Percentiles rank a stretch among this genome's conserved stretches.
These are phyloP conservation scores for Coryphaenoides rupestris DNA, from an alignment of 2,113 vertebrate genomes.

Conservation along the genomic window DNA sequence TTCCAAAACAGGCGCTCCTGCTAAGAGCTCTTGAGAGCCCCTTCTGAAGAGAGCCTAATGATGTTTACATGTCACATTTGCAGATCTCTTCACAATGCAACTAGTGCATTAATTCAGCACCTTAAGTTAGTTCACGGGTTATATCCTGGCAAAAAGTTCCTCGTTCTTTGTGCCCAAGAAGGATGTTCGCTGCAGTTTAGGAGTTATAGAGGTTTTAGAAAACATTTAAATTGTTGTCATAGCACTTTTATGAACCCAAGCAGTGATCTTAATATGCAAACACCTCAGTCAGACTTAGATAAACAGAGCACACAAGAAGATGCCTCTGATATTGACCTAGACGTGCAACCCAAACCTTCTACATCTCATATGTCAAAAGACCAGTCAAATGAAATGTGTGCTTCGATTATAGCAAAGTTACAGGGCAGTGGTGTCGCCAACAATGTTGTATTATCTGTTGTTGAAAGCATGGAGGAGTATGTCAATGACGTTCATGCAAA, in stretches of 20 bases:
- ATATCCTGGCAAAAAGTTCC: slow-evolving; percentile 4
- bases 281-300: not conserved
- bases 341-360: too few species aligned
- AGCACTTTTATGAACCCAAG: not conserved
- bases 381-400: slow-evolving; percentile 17
- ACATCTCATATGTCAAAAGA: slow-evolving; percentile 2
- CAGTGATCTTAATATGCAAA: not conserved
- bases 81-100: not conserved
- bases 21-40: not conserved
- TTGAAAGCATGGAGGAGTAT: not conserved
- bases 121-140: slow-evolving; percentile 17
- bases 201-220: slow-evolving; percentile 15
- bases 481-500: not conserved
- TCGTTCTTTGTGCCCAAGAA: slow-evolving; percentile 22
- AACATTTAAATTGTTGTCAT: not conserved
- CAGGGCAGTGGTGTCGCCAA: slow-evolving; percentile 12
- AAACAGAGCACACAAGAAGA: not conserved
- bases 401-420: slow-evolving; percentile 9
- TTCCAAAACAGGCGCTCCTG: slow-evolving; percentile 17
- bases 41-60: too few species aligned
- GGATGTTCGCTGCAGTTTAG: slow-evolving; percentile 19
- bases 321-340: not conserved
- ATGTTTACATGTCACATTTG: not conserved
- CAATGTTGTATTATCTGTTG: slow-evolving; percentile 2
- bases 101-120: slow-evolving; percentile 13